Base-by-base conservation (phyloP, 2,888 invertebrate genomes). In the Stratiomys singularior region DNA sequence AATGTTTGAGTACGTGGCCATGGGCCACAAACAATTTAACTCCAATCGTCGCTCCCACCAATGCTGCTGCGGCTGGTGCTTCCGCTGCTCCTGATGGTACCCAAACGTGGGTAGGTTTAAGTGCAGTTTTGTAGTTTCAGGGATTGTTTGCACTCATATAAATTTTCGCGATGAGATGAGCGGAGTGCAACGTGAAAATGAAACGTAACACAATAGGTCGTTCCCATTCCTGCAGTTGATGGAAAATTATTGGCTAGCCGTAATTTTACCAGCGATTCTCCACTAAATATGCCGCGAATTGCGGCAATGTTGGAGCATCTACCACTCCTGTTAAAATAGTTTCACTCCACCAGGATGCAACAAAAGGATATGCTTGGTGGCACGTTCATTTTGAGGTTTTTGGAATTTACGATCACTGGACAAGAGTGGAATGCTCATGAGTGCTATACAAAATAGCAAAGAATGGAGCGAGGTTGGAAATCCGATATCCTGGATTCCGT, bases 221-320 rank as follows among this genome's bases (percentile, higher is more conserved):
- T 3, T n/a, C 27, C 69, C 27, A 47, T 15, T 56, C 27, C 5
- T 30, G 4, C n/a, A n/a, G 37, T 23, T 44, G n/a, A 52, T 72
- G 52, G 37, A 30, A 74, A 74, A 74, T 74, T 74, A 74, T 74
- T 74, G 74, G 74, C 47, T 74, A 23, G 74, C 37, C 74, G 60
- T 72, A 72, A 72, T 72, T 72, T 72, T 21, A 72, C 72, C 72
- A 30, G 30, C 72, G n/a, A 74, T 74, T 21, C 60, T 74, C 30
- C 60, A 60, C 60, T 60, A 74, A 74, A 74, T 74, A 44, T 37
- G 60, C 74, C 58, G 44, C 74, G 74, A 60, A 74, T 23, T 74
- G 74, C 60, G 60, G 37, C 58, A 1, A 11, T 37, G 52, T n/a
- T 25, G 25, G 4, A 25, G 7, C 52, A 52, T n/a, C 15, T 52